Base-by-base conservation (phyloP, 2,113 vertebrate genomes). In the Spea bombifrons region DNA sequence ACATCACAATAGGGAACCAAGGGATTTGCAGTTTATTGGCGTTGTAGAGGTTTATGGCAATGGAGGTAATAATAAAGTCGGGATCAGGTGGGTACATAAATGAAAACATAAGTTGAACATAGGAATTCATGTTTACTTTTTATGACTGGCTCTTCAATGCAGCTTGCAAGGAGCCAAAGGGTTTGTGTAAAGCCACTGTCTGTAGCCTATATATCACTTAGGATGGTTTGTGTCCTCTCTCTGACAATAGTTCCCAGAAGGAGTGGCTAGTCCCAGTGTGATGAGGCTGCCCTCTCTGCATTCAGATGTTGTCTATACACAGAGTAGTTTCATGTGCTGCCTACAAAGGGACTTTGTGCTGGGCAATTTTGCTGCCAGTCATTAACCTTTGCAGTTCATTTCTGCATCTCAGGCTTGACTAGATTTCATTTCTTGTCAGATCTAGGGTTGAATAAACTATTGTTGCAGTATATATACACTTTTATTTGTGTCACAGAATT, bases 311-410 rank as follows among this genome's bases (percentile, higher is more conserved):
- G 71, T 57, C 70, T 59, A 44, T 52, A 73, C 64, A 80, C 71
- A 73, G 63, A 67, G 52, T 17, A 61, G 61, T 55, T 79, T 73
- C 76, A 65, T 79, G 61, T 66, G 64, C 71, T 59, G 63, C 7
- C 4, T 67, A 80, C 77, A 80, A 80, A 49, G 44, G 52, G 44
- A 80, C 77, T 73, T 80, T 80, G 77, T 80, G 64, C 10, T 15
- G 10, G 52, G 44, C 57, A 30, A 7, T 43, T 10, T 44, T 67
- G 44, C 45, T 49, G 45, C 63, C 71, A 67, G 45, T 17, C 59
- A 17, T 73, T 73, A 66, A 52, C 76, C 49, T 7, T 2, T 73
- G 49, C 44, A 7, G 46, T 47, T 65, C 44, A 12, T 16, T 47
- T 65, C 3, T 5, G 30, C 64, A 10, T 2, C 44, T 12, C 17